phyloP scores from a whole-genome alignment of 2,888 invertebrate species.

The Hirtodrosophila histrioides region DNA sequence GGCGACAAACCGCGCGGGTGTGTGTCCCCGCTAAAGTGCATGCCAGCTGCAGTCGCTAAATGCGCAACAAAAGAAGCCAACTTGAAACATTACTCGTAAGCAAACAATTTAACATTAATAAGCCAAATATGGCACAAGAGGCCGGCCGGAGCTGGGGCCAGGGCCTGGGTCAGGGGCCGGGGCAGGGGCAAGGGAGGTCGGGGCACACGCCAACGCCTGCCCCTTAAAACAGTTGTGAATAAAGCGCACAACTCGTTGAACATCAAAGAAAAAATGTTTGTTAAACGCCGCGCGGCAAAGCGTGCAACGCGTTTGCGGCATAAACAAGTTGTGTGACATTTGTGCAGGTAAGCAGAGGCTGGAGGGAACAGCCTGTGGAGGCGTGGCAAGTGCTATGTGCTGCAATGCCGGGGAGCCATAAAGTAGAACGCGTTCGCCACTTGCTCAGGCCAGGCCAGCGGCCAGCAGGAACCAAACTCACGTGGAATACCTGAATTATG shows the following conservation, averaged over 20 bases:
- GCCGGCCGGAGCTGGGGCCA: not conserved
- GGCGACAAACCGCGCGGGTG: too few relatives aligned
- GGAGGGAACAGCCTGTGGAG: not conserved
- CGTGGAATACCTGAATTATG: not conserved
- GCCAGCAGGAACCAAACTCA: conserved; percentile 8
- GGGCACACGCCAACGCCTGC: conserved; percentile 53
- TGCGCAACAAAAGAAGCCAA: conserved; percentile 15
- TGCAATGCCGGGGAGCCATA: conserved; percentile 13
- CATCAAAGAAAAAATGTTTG: conserved; percentile 62
- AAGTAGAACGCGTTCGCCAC: conserved; percentile 14
- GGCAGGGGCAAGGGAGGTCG: conserved; percentile 2
- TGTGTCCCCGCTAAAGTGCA: conserved; percentile 32
- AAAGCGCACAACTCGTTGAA: conserved; percentile 65
- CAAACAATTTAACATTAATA: conserved; percentile 71
- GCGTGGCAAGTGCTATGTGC: conserved; percentile 6
- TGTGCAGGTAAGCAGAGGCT: conserved; percentile 11
- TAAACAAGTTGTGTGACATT: conserved; percentile 70
- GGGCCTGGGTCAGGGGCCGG: too few relatives aligned
- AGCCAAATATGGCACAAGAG: conserved; percentile 39
- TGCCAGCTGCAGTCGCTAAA: conserved; percentile 6
- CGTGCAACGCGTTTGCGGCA: conserved; percentile 55
- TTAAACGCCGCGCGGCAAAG: conserved; percentile 41
- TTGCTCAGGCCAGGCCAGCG: not conserved
- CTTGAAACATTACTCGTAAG: conserved; percentile 37
- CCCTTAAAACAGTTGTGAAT: conserved; percentile 25